phyloP scores from a whole-genome alignment of 2,797 vertebrate species.

The Pelochelys cantorii region DNA sequence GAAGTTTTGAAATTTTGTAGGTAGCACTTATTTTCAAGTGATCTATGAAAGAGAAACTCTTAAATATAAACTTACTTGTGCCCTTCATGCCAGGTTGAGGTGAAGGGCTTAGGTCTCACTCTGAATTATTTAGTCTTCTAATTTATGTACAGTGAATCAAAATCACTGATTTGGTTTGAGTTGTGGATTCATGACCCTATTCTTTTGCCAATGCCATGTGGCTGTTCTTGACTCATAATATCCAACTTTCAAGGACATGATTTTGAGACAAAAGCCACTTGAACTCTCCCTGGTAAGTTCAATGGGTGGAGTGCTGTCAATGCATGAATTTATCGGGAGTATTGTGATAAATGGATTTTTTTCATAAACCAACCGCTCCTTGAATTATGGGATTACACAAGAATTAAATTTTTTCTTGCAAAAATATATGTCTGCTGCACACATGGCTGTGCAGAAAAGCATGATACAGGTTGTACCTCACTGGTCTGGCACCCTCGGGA shows the following conservation, averaged over 20 bases:
- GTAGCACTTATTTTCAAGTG: too few species aligned
- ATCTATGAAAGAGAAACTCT: neutral
- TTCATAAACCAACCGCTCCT: neutral
- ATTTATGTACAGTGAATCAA: neutral
- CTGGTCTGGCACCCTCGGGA: too few species aligned
- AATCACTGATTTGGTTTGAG: neutral
- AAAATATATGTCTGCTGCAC: neutral
- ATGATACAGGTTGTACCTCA: neutral
- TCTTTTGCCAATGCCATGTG: neutral
- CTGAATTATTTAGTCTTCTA: neutral
- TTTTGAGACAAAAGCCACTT: neutral
- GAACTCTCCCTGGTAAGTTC: neutral
- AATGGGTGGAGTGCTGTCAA: neutral
- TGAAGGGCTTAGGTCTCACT: neutral
- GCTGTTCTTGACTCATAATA: neutral
- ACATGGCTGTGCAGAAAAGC: neutral
- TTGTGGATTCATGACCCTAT: neutral
- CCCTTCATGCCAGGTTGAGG: accelerated
- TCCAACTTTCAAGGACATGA: neutral
- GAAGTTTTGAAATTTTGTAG: accelerated
- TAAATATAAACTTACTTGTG: neutral
- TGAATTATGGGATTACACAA: neutral
- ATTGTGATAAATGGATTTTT: neutral
- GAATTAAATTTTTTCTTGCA: constrained; percentile 28
- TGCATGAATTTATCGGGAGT: neutral